Evolutionary conservation across 2,888 invertebrate species (phyloP).

Genomic region (Cantharis nigra): DNA sequence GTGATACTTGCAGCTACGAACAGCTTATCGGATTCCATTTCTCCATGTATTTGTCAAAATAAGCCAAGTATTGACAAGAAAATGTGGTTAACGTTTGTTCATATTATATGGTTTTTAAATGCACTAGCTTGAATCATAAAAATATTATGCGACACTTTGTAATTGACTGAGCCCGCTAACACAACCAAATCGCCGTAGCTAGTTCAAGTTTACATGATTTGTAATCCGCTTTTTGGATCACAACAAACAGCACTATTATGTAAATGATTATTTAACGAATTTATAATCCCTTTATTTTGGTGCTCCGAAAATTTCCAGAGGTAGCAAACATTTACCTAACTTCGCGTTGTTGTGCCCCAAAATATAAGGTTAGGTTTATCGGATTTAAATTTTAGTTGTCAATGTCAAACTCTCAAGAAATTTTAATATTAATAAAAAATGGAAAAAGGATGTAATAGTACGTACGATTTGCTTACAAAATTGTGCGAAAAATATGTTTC

Average conservation of each 20-base stretch:
- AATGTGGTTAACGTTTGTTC: not conserved
- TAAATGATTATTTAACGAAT: not conserved
- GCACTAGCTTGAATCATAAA: not conserved
- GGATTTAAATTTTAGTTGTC: constrained; percentile 5
- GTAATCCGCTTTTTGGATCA: not conserved
- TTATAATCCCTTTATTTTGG: not conserved
- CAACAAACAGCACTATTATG: not conserved
- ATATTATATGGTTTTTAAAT: not conserved
- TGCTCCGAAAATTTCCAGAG: not conserved
- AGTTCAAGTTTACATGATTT: not conserved
- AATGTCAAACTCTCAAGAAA: constrained; percentile 5
- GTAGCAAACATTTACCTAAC: not conserved
- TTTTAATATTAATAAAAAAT: constrained; percentile 10
- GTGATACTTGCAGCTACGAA: constrained; percentile 80
- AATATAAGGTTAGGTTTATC: not conserved
- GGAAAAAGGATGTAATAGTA: constrained; percentile 26
- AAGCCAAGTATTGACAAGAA: not conserved
- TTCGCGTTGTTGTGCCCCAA: not conserved
- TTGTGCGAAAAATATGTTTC: constrained; percentile 46
- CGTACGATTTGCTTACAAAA: constrained; percentile 46
- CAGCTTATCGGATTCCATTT: constrained; percentile 75
- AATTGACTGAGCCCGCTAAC: not conserved
- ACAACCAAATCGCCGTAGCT: not conserved
- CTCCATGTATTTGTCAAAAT: not conserved
- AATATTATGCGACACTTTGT: not conserved